phyloP scores from a whole-genome alignment of 2,113 vertebrate species.

The Todiramphus saurophagus region DNA sequence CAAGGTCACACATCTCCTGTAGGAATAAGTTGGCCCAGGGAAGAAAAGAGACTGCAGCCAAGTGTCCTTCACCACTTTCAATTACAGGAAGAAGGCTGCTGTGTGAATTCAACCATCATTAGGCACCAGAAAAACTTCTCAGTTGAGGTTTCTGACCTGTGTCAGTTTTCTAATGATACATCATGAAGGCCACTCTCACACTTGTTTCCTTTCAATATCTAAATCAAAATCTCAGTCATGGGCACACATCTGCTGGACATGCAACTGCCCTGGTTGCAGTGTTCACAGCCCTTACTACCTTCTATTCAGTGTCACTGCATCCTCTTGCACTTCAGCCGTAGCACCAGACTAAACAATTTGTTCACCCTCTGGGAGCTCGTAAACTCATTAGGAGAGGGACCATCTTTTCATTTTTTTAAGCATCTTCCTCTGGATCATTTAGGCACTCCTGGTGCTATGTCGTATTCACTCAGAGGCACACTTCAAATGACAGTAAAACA shows the following conservation, averaged over 20 bases:
- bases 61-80: neutral
- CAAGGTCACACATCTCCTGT: fast-evolving
- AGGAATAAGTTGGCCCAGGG: neutral
- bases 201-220: neutral
- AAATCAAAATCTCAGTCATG: neutral
- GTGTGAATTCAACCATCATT: fast-evolving
- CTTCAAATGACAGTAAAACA: neutral
- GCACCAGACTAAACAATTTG: neutral
- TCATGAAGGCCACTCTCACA: neutral
- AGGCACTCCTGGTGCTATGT: neutral
- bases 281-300: fast-evolving
- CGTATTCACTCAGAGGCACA: neutral
- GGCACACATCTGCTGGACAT: fast-evolving
- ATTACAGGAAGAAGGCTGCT: neutral
- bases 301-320: fast-evolving
- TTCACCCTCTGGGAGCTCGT: neutral
- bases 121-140: neutral
- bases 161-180: neutral
- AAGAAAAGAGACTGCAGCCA: neutral
- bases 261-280: neutral
- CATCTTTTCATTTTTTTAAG: neutral
- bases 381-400: neutral
- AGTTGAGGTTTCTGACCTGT: neutral
- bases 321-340: fast-evolving
- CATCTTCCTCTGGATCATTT: neutral